A percentile compares a stretch with the other conserved stretches of the same genome.
Evolutionary conservation across 2,888 invertebrate species (phyloP).

Genomic region (Alloplasta piceator): DNA sequence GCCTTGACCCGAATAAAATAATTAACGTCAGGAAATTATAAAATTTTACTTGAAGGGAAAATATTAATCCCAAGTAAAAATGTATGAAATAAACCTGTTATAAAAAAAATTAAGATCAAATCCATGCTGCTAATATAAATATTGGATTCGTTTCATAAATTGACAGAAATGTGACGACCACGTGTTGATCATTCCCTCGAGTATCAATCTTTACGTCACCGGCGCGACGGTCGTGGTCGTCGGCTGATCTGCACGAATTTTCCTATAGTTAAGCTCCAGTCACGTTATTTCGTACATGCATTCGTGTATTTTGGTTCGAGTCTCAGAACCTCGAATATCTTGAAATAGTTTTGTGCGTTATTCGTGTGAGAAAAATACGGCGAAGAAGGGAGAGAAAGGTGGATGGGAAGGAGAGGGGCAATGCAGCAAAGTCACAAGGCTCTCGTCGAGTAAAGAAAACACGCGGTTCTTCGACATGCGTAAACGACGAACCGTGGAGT

Average conservation of each 20-base stretch:
- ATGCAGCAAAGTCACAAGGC: not conserved
- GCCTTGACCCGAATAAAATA: too few species aligned
- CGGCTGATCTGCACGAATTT: not conserved
- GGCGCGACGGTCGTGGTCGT: conserved; percentile 9
- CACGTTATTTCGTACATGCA: conserved; percentile 7
- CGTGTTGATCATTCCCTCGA: not conserved
- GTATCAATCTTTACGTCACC: not conserved
- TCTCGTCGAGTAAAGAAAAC: conserved; percentile 40
- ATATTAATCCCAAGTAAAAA: too few species aligned
- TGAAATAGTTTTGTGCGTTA: conserved; percentile 44
- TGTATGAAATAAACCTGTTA: too few species aligned
- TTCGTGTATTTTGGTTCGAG: conserved; percentile 37
- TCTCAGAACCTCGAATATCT: conserved; percentile 42
- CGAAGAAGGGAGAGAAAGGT: conserved; percentile 51
- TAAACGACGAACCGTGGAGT: conserved; percentile 59
- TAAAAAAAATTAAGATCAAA: too few species aligned
- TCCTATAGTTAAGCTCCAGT: not conserved
- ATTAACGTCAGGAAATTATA: too few species aligned
- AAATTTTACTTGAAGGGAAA: too few species aligned
- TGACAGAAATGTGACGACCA: not conserved
- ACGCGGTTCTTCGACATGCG: conserved; percentile 55
- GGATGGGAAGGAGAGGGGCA: conserved; percentile 39
- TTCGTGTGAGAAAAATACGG: conserved; percentile 1
- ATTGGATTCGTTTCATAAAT: too few species aligned
- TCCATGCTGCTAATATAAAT: too few species aligned